Evolutionary conservation across 2,888 invertebrate species (phyloP), one percentile per base, ranked within the genome.

Genomic region (Philonicus albiceps): DNA sequence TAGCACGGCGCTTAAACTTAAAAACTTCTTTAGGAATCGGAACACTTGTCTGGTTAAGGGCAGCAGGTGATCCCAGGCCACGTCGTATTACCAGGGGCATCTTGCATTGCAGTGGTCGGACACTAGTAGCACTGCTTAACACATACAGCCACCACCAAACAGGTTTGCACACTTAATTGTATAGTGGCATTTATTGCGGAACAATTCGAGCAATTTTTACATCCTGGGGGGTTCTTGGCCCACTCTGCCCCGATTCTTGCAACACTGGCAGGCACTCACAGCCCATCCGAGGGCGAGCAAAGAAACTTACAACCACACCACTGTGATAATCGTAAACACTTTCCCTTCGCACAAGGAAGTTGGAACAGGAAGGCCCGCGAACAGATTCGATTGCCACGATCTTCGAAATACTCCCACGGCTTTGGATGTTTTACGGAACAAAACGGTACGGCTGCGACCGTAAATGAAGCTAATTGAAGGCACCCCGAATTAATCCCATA

Each of bases 91-190:
- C 81, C 49, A n/a, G 81, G 34, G 81, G 34, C 81, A 81, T 81
- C 11, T 81, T 64, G 64, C 81, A 81, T 64, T 81, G 64, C 81
- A 55, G 64, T 55, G 81, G 30, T 22, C 27, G n/a, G n/a, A 5
- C 55, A 81, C 19, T 31, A 34, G 34, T 19, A 81, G 19, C 81
- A 81, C 81, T 64, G 53, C 27, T 80, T 27, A 53, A 34, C 34
- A 55, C 55, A 55, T 19, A 80, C 80, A 80, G 43, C 64, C 22
- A 27, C 64, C 22, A 11, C 64, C 49, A 31, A 74, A 80, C 53
- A 43, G 30, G 80, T 43, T 49, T 53, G 53, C 13, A n/a, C 49
- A 30, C 49, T 80, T 80, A 49, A 37, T 37, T 49, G 31, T 74
- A 30, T 53, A 80, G n/a, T 80, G 40, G 53, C 80, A 80, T 80